These are phyloP conservation scores for Paedocypris sp. DNA, from an alignment of 2,113 vertebrate genomes.

Conservation along the genomic window DNA sequence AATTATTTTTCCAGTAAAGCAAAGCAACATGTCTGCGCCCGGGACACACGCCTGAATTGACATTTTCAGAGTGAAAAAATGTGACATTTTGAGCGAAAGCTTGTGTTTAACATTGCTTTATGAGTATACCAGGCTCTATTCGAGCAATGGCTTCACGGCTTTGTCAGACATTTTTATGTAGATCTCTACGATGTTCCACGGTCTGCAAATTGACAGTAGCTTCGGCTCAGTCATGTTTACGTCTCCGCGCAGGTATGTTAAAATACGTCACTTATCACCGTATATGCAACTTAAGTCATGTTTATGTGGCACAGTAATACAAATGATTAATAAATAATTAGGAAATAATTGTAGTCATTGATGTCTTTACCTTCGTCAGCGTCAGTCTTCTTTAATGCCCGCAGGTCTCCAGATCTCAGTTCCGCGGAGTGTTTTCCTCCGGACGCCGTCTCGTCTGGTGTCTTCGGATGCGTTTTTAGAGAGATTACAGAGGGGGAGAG, in stretches of 20 bases:
- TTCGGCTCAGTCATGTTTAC: slow-evolving; percentile 37
- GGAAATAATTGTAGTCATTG: too few species aligned
- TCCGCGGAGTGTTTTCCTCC: slow-evolving; percentile 27
- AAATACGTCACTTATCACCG: too few species aligned
- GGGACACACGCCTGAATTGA: slow-evolving; percentile 40
- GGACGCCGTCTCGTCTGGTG: slow-evolving; percentile 48
- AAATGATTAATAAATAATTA: too few species aligned
- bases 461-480: slow-evolving; percentile 53
- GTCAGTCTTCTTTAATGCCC: slow-evolving; percentile 25
- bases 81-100: background rate
- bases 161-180: slow-evolving; percentile 32
- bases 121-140: background rate
- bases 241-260: slow-evolving; percentile 41
- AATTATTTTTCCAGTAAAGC: slow-evolving; percentile 34
- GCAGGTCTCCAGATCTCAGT: slow-evolving; percentile 40
- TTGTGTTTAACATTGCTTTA: background rate
- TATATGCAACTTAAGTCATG: too few species aligned
- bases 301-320: too few species aligned
- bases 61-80: slow-evolving; percentile 20
- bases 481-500: slow-evolving; percentile 46
- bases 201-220: background rate
- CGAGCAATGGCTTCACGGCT: slow-evolving; percentile 45
- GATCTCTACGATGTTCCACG: slow-evolving; percentile 13
- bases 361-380: too few species aligned
- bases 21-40: slow-evolving; percentile 51